Evolutionary conservation across 1,140 invertebrate genomes (phyloP).

Genomic region (Phortica variegata): DNA sequence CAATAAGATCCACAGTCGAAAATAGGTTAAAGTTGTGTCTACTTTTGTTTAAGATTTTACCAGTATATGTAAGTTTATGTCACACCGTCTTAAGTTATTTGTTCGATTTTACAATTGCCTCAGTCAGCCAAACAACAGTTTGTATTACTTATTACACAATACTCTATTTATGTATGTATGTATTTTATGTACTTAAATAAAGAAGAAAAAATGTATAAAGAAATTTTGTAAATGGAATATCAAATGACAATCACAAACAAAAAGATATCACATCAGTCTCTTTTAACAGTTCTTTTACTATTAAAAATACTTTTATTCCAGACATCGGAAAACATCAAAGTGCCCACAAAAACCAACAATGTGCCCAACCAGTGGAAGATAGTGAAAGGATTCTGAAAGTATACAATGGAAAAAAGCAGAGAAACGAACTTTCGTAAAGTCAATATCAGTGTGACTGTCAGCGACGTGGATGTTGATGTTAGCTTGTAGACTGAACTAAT

Average conservation of each 20-base stretch:
- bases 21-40: constrained; percentile 10
- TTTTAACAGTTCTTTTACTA: constrained; percentile 13
- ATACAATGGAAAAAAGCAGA: constrained; percentile 91
- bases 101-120: constrained; percentile 22
- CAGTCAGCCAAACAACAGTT: constrained; percentile 5
- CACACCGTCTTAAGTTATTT: no score
- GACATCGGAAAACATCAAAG: constrained; percentile 73
- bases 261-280: constrained; percentile 11
- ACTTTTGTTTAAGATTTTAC: constrained; percentile 27
- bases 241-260: background rate
- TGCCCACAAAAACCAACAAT: constrained; percentile 86
- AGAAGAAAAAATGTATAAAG: constrained; percentile 25
- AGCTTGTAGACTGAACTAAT: constrained; percentile 94
- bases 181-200: constrained; percentile 47
- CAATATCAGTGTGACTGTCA: constrained; percentile 94
- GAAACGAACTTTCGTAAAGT: constrained; percentile 95
- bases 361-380: constrained; percentile 91
- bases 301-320: constrained; percentile 6
- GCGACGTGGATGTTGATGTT: constrained; percentile 88
- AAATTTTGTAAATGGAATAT: constrained; percentile 26
- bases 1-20: constrained; percentile 21
- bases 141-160: constrained; percentile 9
- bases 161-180: constrained; percentile 16
- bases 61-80: no score
- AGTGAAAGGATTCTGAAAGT: constrained; percentile 95